phyloP scores from a whole-genome alignment of 2,113 vertebrate genomes.

The Ophthalmolycus amberensis region DNA sequence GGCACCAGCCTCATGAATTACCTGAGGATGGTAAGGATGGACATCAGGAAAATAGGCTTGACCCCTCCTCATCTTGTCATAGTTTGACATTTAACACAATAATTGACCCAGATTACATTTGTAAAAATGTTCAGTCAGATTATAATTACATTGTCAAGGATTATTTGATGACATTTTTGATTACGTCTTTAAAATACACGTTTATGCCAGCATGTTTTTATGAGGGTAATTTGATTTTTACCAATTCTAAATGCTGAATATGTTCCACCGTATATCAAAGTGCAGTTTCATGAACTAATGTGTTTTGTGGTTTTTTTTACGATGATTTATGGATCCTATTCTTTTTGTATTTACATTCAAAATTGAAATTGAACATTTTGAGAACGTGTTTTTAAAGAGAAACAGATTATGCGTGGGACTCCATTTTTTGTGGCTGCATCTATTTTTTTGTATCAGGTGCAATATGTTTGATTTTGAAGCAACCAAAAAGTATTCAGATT shows the following conservation, averaged over 20 bases:
- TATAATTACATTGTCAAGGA: neutral
- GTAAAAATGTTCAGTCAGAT: neutral
- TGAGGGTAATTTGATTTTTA: neutral
- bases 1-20: conserved; percentile 99
- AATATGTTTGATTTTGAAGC: neutral
- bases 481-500: neutral
- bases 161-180: neutral
- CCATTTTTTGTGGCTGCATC: too few species aligned
- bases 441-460: neutral
- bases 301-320: neutral
- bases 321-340: neutral
- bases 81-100: conserved; percentile 18
- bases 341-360: neutral
- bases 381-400: neutral
- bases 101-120: neutral
- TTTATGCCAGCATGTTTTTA: neutral
- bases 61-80: neutral
- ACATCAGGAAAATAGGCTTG: conserved; percentile 10
- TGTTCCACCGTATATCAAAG: too few species aligned
- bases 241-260: too few species aligned
- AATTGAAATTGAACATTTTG: neutral
- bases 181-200: neutral
- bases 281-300: neutral
- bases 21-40: conserved; percentile 94
- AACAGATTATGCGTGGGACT: too few species aligned